phyloP scores from a whole-genome alignment of 2,797 vertebrate species.

The Lycodopsis pacificus region DNA sequence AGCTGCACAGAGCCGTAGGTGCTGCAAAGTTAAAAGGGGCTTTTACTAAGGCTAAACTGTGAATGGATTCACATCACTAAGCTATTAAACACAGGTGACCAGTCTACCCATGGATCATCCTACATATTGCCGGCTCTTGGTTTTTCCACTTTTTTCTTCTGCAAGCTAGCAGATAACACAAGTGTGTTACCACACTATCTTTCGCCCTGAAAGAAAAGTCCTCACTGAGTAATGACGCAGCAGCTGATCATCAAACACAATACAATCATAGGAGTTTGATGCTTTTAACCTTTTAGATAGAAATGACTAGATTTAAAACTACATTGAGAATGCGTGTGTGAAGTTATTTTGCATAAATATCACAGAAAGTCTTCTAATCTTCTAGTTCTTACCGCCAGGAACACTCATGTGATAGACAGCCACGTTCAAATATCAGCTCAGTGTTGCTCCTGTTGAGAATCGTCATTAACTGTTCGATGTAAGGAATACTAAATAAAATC shows the following conservation, averaged over 20 bases:
- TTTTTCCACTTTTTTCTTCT: background rate
- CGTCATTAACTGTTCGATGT: conserved; percentile 26
- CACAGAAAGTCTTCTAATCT: rapidly evolving
- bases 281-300: background rate
- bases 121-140: background rate
- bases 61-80: conserved; percentile 50
- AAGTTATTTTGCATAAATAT: conserved; percentile 15
- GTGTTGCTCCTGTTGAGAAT: conserved; percentile 17
- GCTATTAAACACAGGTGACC: conserved; percentile 28
- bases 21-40: conserved; percentile 45
- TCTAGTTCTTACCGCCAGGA: background rate
- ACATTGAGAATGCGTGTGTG: background rate
- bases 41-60: conserved; percentile 63
- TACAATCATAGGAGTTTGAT: background rate
- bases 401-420: conserved; percentile 2
- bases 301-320: background rate
- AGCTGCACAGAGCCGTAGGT: conserved; percentile 45
- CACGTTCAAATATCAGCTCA: conserved; percentile 14
- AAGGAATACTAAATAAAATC: conserved; percentile 60
- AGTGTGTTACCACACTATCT: background rate
- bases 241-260: background rate
- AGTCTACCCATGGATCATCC: conserved; percentile 24
- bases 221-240: background rate
- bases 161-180: background rate
- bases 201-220: background rate